Evolutionary conservation across 2,797 vertebrate genomes (phyloP), one percentile per base, ranked within the genome.

Genomic region (Anas acuta): DNA sequence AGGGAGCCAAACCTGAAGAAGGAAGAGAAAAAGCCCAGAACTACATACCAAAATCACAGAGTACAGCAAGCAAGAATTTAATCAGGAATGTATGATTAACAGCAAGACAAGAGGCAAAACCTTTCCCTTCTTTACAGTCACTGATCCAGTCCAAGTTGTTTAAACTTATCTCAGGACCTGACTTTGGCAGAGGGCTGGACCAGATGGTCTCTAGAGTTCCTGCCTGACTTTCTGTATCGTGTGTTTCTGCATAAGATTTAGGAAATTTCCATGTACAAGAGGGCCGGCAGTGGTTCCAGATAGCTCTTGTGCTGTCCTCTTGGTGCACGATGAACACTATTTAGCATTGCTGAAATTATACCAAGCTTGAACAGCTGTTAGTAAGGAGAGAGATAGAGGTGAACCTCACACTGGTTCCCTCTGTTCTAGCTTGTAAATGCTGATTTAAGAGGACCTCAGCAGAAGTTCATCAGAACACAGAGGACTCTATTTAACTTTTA

Each of bases 1-100:
- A 99, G 99, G 99, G 98, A 99, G 98, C 99, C 99, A 99, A 98
- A 99, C 99, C 99, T 99, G 99, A 98, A 98, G 98, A 97, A 98
- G 98, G 98, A 98, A 98, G 98, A 99, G 98, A 99, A 98, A 98
- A 98, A 98, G 98, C 98, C 98, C 98, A 97, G 98, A 97, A 98
- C 97, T 97, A 97, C 78, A 97, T 97, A 96, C 92, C 97, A 96
- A 95, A 97, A 97, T 93, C 95, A 96, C 90, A 97, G 98, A 61
- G 92, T 86, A 87, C 85, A 97, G 97, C 96, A 84, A 97, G 97
- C 97, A 96, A 96, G 96, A 97, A 95, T 80, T 94, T 97, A 89
- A 95, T 90, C 23, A 93, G 96, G 95, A 92, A 95, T 4, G 35
- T 82, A 30, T 9, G 88, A 93, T 93, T 85, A 89, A 77, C 62